Evolutionary conservation across 2,888 invertebrate species (phyloP).

Genomic region (Campopleginae sp.): DNA sequence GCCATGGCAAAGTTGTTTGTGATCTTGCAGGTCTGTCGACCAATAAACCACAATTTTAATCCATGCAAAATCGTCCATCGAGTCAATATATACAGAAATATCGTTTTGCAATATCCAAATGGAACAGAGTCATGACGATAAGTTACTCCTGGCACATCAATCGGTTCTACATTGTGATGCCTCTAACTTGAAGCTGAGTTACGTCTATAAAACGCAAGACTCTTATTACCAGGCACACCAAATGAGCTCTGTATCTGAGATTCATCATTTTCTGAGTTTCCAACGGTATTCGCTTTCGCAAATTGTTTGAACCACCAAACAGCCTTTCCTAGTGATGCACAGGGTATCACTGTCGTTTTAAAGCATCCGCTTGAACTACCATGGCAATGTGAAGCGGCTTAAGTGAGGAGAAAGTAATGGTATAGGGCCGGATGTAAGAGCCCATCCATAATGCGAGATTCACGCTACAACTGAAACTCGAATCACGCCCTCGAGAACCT

Average conservation of each 20-base stretch:
- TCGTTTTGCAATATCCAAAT: no score
- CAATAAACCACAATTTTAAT: not conserved
- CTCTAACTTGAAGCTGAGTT: not conserved
- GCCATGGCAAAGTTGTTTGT: not conserved
- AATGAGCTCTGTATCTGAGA: not conserved
- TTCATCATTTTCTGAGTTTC: not conserved
- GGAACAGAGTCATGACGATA: no score
- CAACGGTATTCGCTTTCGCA: not conserved
- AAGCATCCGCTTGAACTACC: conserved; percentile 4
- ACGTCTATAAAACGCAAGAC: not conserved
- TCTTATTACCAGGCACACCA: not conserved
- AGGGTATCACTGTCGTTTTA: conserved; percentile 14
- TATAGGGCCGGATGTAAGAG: conserved; percentile 36
- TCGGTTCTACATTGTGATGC: not conserved
- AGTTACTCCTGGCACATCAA: not conserved
- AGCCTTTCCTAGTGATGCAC: not conserved
- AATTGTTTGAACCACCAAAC: conserved; percentile 3
- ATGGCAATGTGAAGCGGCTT: conserved; percentile 16
- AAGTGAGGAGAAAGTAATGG: conserved; percentile 35
- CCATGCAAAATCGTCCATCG: no score
- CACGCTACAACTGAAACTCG: conserved; percentile 39
- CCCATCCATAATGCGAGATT: conserved; percentile 41
- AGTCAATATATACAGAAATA: no score
- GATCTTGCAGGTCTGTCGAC: not conserved
- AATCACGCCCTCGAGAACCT: conserved; percentile 59